Evolutionary conservation across 1,140 invertebrate species (phyloP).

Genomic region (Bombus haemorrhoidalis): DNA sequence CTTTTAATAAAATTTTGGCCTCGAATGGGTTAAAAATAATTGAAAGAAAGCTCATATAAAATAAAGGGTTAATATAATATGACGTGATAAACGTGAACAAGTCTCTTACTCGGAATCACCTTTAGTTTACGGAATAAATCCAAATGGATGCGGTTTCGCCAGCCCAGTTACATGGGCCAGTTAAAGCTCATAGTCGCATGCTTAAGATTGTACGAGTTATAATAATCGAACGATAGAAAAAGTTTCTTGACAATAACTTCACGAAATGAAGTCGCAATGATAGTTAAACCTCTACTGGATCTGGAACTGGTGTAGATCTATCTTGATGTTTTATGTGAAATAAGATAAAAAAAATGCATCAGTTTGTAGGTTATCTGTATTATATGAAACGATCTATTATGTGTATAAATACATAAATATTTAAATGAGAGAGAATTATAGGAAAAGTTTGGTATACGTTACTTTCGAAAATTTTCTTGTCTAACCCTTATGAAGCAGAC

Average conservation of each 20-base stretch:
- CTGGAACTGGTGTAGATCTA: background rate
- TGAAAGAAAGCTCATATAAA: background rate
- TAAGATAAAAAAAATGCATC: background rate
- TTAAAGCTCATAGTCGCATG: conserved; percentile 60
- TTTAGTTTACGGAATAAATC: conserved; percentile 43
- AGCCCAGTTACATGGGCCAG: conserved; percentile 27
- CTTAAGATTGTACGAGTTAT: conserved; percentile 36
- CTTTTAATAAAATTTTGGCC: background rate
- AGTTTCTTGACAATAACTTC: background rate
- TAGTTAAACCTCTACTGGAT: background rate
- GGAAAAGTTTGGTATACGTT: background rate
- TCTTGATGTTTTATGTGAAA: background rate
- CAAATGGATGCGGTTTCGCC: conserved; percentile 36
- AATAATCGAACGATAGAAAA: conserved; percentile 8
- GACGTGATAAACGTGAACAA: background rate
- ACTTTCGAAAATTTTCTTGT: background rate
- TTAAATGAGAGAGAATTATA: background rate
- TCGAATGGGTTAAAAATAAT: background rate
- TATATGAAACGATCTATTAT: background rate
- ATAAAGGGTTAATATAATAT: conserved; percentile 4
- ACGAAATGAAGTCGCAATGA: background rate
- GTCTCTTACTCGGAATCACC: background rate
- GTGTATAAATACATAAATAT: background rate
- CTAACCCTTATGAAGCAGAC: background rate
- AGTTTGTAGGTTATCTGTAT: background rate